Evolutionary conservation across 2,797 vertebrate genomes (phyloP).

Genomic region (Toxotes lorentzi): DNA sequence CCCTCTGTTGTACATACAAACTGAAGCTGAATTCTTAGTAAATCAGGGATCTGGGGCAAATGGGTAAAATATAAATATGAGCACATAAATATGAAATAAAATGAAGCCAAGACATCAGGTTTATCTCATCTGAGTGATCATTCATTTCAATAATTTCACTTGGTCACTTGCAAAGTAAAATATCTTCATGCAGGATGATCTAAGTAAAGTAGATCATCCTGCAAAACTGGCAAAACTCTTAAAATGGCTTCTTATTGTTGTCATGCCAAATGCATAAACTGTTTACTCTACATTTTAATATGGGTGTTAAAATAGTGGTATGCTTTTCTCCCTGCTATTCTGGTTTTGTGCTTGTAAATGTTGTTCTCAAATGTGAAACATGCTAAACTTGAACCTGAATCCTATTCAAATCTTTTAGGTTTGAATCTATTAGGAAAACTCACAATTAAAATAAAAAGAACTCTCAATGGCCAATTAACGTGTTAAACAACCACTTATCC

Average conservation of each 20-base stretch:
- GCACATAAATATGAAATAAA: background rate
- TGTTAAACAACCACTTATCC: background rate
- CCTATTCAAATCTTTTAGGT: background rate
- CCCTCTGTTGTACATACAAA: background rate
- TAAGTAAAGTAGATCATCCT: background rate
- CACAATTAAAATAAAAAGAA: too few relatives aligned
- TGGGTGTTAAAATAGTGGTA: background rate
- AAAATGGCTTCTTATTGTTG: too few relatives aligned
- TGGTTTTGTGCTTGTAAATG: background rate
- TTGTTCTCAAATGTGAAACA: background rate
- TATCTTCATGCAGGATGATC: background rate
- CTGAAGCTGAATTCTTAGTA: background rate
- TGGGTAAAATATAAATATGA: background rate
- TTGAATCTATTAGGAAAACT: too few relatives aligned
- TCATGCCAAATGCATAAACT: background rate
- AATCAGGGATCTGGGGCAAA: conserved; percentile 8
- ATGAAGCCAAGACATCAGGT: background rate
- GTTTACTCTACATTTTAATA: background rate
- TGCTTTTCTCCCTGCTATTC: background rate
- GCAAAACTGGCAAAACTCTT: background rate
- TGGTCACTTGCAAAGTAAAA: background rate
- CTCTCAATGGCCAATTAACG: background rate
- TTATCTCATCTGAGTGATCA: background rate
- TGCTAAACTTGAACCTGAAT: background rate
- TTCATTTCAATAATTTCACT: conserved; percentile 11